Percentiles rank a stretch among this genome's conserved stretches.
Conservation (phyloP, 2,888 invertebrate genomes). For the Aspidapion aeneum region DNA sequence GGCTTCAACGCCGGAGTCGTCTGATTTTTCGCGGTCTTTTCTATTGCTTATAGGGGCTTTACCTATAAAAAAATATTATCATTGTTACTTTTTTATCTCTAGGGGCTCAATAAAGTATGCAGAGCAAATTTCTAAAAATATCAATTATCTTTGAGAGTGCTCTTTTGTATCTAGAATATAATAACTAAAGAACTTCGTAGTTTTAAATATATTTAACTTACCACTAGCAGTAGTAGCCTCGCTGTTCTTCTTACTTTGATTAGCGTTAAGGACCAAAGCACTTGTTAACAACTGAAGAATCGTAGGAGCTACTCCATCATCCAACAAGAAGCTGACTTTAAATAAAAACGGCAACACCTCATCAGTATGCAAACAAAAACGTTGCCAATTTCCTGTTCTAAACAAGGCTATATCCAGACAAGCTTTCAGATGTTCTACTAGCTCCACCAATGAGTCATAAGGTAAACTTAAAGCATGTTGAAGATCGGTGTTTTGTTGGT, state of each 20-base stretch:
- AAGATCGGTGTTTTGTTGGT: slow-evolving; percentile 46
- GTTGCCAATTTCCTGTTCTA: slow-evolving; percentile 94
- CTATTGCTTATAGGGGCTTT: slow-evolving; percentile 33
- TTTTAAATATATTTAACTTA: slow-evolving; percentile 19
- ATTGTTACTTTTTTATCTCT: too few relatives aligned
- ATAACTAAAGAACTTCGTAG: slow-evolving; percentile 25
- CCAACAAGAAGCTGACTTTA: slow-evolving; percentile 78
- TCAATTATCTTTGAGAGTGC: too few relatives aligned
- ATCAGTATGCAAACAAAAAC: slow-evolving; percentile 73
- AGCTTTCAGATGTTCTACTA: slow-evolving; percentile 92
- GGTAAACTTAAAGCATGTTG: slow-evolving; percentile 59
- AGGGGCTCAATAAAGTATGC: too few relatives aligned
- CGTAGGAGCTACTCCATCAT: slow-evolving; percentile 88
- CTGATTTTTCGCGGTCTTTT: slow-evolving; percentile 63
- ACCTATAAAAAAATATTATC: too few relatives aligned
- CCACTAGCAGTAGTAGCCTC: slow-evolving; percentile 29
- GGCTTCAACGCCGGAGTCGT: slow-evolving; percentile 62
- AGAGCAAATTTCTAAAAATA: too few relatives aligned
- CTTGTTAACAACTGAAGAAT: slow-evolving; percentile 86
- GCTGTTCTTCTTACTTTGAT: slow-evolving; percentile 32
- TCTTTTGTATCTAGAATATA: too few relatives aligned
- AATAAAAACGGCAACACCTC: slow-evolving; percentile 79
- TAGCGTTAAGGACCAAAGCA: slow-evolving; percentile 68
- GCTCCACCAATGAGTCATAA: slow-evolving; percentile 88
- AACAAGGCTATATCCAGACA: slow-evolving; percentile 90